These are phyloP conservation scores for Shargacucullia verbasci DNA, from an alignment of 2,888 invertebrate species.

Conservation along the genomic window DNA sequence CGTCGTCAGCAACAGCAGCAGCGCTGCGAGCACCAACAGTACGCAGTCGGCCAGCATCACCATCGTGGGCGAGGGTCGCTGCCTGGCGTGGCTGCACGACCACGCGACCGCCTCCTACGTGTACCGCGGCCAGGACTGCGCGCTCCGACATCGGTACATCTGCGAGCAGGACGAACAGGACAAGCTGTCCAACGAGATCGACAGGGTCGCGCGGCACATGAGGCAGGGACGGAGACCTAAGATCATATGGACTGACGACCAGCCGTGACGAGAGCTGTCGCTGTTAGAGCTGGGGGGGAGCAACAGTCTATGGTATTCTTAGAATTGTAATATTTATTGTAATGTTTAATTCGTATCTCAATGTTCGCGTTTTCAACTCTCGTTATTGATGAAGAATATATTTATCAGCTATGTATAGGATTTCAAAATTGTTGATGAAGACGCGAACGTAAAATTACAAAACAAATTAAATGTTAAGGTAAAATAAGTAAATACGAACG, in stretches of 20 bases:
- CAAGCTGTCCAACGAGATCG: conserved; percentile 90
- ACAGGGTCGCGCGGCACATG: conserved; percentile 76
- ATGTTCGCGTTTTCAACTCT: conserved; percentile 17
- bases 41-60: conserved; percentile 11
- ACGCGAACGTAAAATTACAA: conserved; percentile 2
- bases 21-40: conserved; percentile 43
- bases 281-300: no score
- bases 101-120: conserved; percentile 89
- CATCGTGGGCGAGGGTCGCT: conserved; percentile 91
- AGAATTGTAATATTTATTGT: conserved; percentile 43
- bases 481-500: conserved; percentile 50
- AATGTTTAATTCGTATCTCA: conserved; percentile 8
- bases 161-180: conserved; percentile 91
- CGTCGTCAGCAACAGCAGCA: conserved; percentile 85
- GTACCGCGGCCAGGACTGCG: conserved; percentile 93
- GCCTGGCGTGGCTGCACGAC: conserved; percentile 92
- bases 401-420: not conserved
- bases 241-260: conserved; percentile 51
- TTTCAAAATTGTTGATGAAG: not conserved
- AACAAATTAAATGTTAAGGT: conserved; percentile 16
- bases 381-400: no score
- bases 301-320: conserved; percentile 3
- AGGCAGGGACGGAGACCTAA: conserved; percentile 43
- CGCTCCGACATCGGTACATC: conserved; percentile 90
- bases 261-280: conserved; percentile 16